phyloP scores from a whole-genome alignment of 2,113 vertebrate species.

The Crotophaga sulcirostris region DNA sequence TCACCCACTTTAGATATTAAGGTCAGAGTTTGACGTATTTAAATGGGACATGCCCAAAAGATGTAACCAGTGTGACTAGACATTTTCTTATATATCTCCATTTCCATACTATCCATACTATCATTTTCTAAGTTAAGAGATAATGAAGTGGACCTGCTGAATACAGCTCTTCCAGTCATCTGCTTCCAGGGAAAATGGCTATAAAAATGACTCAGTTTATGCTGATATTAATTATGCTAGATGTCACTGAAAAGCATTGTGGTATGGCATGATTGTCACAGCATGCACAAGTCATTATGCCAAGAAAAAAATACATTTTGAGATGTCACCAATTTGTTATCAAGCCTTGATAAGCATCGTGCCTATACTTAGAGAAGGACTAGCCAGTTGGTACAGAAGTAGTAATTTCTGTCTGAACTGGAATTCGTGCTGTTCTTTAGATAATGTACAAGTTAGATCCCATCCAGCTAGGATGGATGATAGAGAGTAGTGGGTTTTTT shows the following conservation, averaged over 20 bases:
- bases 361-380: not conserved
- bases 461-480: not conserved
- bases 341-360: not conserved
- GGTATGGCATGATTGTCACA: not conserved
- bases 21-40: slow-evolving; percentile 4
- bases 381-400: not conserved
- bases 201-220: not conserved
- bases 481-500: not conserved
- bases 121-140: not conserved
- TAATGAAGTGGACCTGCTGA: not conserved
- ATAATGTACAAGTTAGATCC: not conserved
- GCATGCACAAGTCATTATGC: not conserved
- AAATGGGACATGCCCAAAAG: not conserved
- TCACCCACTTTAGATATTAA: slow-evolving; percentile 8
- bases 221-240: not conserved
- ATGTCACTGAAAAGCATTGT: not conserved
- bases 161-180: not conserved
- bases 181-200: not conserved
- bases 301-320: not conserved
- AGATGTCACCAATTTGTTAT: not conserved
- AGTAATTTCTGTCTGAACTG: not conserved
- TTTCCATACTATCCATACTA: not conserved
- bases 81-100: not conserved
- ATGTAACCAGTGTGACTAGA: not conserved
- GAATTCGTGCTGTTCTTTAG: not conserved